phyloP scores from a whole-genome alignment of 2,113 vertebrate species.

The Eulemur macaco region DNA sequence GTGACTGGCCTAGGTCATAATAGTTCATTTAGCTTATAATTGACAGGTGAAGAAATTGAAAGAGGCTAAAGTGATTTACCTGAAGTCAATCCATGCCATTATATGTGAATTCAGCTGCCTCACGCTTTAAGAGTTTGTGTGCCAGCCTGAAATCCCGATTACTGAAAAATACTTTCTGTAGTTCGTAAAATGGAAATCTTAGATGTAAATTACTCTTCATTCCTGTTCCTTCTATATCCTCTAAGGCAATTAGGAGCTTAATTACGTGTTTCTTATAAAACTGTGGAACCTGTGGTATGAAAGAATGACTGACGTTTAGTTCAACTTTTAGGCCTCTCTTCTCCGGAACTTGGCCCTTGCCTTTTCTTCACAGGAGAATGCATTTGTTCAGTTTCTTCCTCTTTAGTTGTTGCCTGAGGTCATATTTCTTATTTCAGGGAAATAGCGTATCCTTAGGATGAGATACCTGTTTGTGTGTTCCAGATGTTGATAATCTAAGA shows the following conservation, averaged over 20 bases:
- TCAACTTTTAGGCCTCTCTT: background rate
- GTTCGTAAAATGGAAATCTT: background rate
- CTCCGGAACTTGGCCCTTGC: background rate
- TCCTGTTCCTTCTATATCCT: background rate
- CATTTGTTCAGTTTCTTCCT: background rate
- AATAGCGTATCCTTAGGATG: background rate
- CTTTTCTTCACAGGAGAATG: background rate
- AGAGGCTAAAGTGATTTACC: background rate
- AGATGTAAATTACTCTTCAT: background rate
- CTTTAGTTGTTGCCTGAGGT: background rate
- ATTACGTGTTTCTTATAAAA: background rate
- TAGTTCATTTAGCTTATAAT: constrained; percentile 19
- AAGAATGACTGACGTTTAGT: background rate
- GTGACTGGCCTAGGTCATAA: background rate
- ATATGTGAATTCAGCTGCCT: background rate
- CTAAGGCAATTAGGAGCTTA: background rate
- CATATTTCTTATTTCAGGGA: background rate
- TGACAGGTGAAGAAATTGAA: constrained; percentile 20
- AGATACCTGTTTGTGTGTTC: background rate
- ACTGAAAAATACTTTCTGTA: background rate
- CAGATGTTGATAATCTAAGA: background rate
- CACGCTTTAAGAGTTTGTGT: background rate
- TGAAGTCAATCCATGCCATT: background rate
- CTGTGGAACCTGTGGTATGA: background rate
- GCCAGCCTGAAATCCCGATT: background rate